These are phyloP conservation scores for Menura novaehollandiae DNA, from an alignment of 2,113 vertebrate species.

Conservation along the genomic window DNA sequence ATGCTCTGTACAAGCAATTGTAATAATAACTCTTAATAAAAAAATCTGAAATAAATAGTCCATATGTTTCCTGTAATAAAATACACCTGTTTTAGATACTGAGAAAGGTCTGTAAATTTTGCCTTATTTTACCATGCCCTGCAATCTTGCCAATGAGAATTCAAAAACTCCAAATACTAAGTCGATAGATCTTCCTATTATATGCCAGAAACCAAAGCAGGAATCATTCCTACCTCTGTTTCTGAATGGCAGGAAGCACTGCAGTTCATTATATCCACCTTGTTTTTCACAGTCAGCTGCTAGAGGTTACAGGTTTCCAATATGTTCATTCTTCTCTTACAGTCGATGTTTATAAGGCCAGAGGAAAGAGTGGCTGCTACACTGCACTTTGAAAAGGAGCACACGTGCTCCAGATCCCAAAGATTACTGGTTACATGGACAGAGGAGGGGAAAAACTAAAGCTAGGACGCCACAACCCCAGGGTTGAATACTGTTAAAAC, in stretches of 20 bases:
- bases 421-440: background rate
- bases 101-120: background rate
- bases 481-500: background rate
- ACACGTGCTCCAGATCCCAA: background rate
- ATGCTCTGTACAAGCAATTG: background rate
- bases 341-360: background rate
- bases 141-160: background rate
- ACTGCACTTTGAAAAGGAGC: background rate
- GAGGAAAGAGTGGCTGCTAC: background rate
- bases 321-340: background rate
- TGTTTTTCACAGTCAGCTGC: background rate
- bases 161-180: background rate
- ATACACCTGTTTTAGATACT: background rate
- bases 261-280: background rate
- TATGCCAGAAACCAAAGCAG: background rate
- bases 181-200: background rate
- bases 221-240: background rate
- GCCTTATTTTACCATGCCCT: background rate
- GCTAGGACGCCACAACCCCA: background rate
- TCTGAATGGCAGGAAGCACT: background rate
- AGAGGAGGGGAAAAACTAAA: background rate
- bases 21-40: background rate
- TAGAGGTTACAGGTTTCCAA: background rate
- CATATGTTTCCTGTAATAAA: background rate
- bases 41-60: background rate